These are phyloP conservation scores for Leucophenga montana DNA, from an alignment of 2,888 invertebrate species.

Conservation along the genomic window DNA sequence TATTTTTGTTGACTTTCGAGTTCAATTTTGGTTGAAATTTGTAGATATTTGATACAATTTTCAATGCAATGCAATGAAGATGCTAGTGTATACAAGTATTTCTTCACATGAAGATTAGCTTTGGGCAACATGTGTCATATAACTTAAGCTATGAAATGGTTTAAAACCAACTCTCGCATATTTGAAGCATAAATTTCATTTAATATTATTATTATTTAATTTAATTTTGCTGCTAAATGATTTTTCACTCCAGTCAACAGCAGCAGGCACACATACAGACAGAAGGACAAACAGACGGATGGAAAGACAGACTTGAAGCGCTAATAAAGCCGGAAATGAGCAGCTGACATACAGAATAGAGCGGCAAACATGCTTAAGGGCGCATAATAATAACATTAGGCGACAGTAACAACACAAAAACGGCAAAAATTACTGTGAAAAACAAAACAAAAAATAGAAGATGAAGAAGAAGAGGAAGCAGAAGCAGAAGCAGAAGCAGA, in stretches of 20 bases:
- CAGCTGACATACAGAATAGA: constrained; percentile 40
- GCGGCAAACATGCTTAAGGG: constrained; percentile 33
- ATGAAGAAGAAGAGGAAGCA: no score
- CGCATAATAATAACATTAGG: constrained; percentile 33
- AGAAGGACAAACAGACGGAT: not conserved
- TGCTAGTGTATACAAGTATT: no score
- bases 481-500: no score
- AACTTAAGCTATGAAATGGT: no score
- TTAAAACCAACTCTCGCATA: no score
- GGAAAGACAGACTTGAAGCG: not conserved
- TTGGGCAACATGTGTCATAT: no score
- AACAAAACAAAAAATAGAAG: not conserved
- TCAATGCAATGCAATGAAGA: no score
- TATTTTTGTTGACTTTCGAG: no score
- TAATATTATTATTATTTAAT: constrained; percentile 52
- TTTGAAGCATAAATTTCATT: constrained; percentile 26
- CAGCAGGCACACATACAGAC: constrained; percentile 1
- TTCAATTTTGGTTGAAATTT: no score
- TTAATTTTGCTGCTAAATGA: constrained; percentile 50
- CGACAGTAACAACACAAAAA: constrained; percentile 17
- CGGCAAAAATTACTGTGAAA: not conserved
- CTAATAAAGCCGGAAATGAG: constrained; percentile 36
- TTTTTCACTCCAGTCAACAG: constrained; percentile 25
- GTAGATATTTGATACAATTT: no score
- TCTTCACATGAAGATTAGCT: no score